Evolutionary conservation across 2,797 vertebrate species (phyloP), one percentile per base, ranked within the genome.

Genomic region (Enteromius radiatus): DNA sequence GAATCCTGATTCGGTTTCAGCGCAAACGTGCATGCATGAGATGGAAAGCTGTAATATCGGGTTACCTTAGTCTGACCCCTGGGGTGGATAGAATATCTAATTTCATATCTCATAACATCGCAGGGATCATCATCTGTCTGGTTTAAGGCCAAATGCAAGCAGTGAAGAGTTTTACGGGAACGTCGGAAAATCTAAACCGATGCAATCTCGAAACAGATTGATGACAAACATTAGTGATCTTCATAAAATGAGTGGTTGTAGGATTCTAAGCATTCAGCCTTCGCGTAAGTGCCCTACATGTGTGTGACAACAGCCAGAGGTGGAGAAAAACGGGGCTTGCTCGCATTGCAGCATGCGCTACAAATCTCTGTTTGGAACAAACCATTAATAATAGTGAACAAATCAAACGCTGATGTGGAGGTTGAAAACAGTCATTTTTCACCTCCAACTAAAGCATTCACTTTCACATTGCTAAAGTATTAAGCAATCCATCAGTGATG

Each of bases 401-500:
- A 67, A 64, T 64, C 59, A 54, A 74, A 10, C 5, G 0, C 17
- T 31, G 28, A 38, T 64, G 56, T 23, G 28, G 17, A 73, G 59
- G 43, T n/a, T 63, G 69, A 74, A 75, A 81, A 75, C 43, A 81
- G 38, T 38, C 1, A 52, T 47, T 28, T 70, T 76, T 76, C 74
- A 61, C 54, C 15, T 43, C 21, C 36, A 61, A 26, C n/a, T 52
- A 54, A 52, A 54, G 47, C 71, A 54, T 61, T 59, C 54, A 61
- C 74, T 28, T 28, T 63, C 38, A 77, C 59, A 77, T 77, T 64
- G 47, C 38, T 64, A 17, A 28, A 77, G 17, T 77, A 77, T 77
- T 47, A 77, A 77, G 41, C 36, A 49, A 78, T 78, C 76, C 33
- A 67, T 78, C 76, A 49, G 14, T 36, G 26, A 77, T 77, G 59